phyloP scores from a whole-genome alignment of 1,140 invertebrate genomes.

The Neomicropteryx cornuta region DNA sequence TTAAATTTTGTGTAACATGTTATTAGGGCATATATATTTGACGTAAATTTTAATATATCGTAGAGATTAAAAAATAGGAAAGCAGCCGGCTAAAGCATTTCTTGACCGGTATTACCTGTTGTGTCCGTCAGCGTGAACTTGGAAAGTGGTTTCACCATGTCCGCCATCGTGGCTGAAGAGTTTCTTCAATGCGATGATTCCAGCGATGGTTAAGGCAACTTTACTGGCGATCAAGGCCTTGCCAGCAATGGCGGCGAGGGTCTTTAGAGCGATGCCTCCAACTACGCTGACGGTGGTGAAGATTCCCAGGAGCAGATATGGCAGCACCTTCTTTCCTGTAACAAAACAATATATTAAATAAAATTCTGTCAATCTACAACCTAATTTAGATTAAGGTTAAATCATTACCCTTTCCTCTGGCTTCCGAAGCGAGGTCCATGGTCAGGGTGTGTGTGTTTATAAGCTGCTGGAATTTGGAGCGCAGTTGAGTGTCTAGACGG shows the following conservation, averaged over 20 bases:
- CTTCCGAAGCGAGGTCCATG: conserved; percentile 36
- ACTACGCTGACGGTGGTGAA: conserved; percentile 49
- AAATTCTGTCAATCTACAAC: conserved; percentile 1
- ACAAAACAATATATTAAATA: conserved; percentile 16
- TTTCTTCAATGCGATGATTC: conserved; percentile 57
- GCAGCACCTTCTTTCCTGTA: conserved; percentile 37
- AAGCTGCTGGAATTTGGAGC: conserved; percentile 34
- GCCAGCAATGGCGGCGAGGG: conserved; percentile 50
- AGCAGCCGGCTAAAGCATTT: no score
- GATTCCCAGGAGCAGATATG: conserved; percentile 47
- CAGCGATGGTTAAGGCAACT: conserved; percentile 53
- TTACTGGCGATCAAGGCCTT: conserved; percentile 58
- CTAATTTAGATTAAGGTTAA: background rate
- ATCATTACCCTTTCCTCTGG: conserved; percentile 33
- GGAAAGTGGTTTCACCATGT: conserved; percentile 46
- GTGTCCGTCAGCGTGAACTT: conserved; percentile 51
- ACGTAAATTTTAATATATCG: no score
- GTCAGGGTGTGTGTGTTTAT: conserved; percentile 34
- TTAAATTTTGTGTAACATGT: no score
- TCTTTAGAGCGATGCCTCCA: conserved; percentile 48
- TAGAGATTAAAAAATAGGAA: no score
- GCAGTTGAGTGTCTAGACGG: conserved; percentile 33
- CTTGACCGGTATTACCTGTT: conserved; percentile 43
- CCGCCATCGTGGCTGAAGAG: conserved; percentile 49
- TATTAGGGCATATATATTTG: no score